Conservation (phyloP, 2,113 vertebrate genomes). For the Gallinago paraguaiae region DNA sequence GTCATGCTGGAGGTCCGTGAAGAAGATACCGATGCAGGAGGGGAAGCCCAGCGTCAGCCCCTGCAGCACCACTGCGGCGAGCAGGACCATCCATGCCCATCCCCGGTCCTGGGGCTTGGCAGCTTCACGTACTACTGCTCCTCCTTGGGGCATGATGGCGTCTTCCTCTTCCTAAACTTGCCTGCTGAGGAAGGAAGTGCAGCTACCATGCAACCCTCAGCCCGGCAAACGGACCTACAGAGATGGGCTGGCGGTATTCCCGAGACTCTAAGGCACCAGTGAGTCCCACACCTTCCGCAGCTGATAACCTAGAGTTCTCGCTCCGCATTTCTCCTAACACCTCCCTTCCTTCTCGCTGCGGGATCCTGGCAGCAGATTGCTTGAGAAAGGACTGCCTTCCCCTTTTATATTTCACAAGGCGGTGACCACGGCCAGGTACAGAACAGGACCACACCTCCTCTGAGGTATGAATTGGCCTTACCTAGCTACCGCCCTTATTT, state of each 20-base stretch:
- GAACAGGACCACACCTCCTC: conserved; percentile 51
- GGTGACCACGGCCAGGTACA: conserved; percentile 8
- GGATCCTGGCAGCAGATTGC: conserved; percentile 22
- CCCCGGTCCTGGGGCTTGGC: conserved; percentile 66
- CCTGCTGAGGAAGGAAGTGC: background rate
- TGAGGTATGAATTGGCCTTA: conserved; percentile 39
- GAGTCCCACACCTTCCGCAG: background rate
- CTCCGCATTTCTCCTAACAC: conserved; percentile 23
- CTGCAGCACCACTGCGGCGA: conserved; percentile 81
- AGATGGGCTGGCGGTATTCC: background rate
- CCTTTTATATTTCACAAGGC: conserved; percentile 61
- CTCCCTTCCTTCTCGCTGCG: background rate
- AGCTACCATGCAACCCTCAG: background rate
- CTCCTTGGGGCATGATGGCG: conserved; percentile 54
- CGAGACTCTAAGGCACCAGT: background rate
- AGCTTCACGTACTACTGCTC: background rate
- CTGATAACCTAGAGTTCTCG: background rate
- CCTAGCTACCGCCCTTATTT: conserved; percentile 24
- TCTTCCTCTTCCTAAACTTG: background rate
- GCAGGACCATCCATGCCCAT: conserved; percentile 92
- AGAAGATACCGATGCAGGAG: conserved; percentile 86
- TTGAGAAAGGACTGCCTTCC: conserved; percentile 6
- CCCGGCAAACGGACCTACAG: background rate
- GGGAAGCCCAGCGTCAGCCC: conserved; percentile 88
- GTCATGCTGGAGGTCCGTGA: conserved; percentile 87